Evolutionary conservation across 2,113 vertebrate genomes (phyloP), one percentile per base, ranked within the genome.

Genomic region (Pyrgilauda ruficollis): DNA sequence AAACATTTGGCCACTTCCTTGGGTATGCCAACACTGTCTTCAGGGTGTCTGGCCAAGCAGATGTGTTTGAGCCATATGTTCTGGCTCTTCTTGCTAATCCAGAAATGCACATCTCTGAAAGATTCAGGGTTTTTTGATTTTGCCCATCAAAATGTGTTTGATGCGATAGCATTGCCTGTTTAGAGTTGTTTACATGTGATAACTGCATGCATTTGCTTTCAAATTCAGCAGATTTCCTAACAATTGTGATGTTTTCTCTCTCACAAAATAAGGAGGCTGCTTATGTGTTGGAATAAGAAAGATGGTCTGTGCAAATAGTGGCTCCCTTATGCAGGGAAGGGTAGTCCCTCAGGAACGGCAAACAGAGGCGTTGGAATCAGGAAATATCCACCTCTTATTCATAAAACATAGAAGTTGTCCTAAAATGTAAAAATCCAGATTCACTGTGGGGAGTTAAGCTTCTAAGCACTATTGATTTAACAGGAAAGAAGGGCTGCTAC

Each of bases 241-340:
- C 90, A 96, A 90, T 92, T 96, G 61, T 81, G 83, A 39, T 94
- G 84, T 80, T 90, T 92, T 87, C 52, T 63, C 56, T 86, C 62
- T 84, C 84, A 81, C 21, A 22, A 41, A 86, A 90, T 91, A 55
- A 53, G 90, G 89, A 95, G 49, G 30, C 61, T 63, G 91, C 90
- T 80, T 81, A 82, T 83, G 72, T 89, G 83, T 50, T 95, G 46
- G 69, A 95, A 83, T 56, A 72, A 69, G 62, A 87, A 94, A 91
- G 91, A 87, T 89, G 85, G 86, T 73, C 89, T 72, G n/a, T 37
- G 59, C 66, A 90, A 95, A 87, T 20, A 22, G 55, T 28, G 30
- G 53, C 63, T 93, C 41, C 61, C 27, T 50, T 55, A 53, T 44
- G 47, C 31, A 49, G 79, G 72, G 68, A 44, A 49, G 33, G 20